Conservation (phyloP, 2,888 invertebrate species). For the Leptinotarsa tumamoca region DNA sequence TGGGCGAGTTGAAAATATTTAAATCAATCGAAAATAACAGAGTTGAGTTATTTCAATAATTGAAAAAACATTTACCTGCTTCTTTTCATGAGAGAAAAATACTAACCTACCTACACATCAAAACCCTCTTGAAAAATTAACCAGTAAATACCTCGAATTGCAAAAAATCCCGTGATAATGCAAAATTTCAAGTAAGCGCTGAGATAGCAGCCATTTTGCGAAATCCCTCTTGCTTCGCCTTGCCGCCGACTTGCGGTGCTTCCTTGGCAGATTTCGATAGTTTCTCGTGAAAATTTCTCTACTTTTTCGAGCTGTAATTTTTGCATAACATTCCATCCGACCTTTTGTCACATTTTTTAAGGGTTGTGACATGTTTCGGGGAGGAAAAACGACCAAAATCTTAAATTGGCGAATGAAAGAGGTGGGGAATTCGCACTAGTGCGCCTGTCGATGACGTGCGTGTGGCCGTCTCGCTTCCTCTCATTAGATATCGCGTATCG, state of each 20-base stretch:
- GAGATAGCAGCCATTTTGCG: conserved; percentile 64
- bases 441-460: conserved; percentile 58
- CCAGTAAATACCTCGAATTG: conserved; percentile 25
- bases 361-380: conserved; percentile 40
- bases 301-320: conserved; percentile 55
- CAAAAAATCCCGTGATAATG: conserved; percentile 47
- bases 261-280: conserved; percentile 52
- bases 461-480: conserved; percentile 52
- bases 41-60: too few relatives aligned
- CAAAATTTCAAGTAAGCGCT: conserved; percentile 54
- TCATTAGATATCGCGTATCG: conserved; percentile 33
- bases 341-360: conserved; percentile 28
- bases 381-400: conserved; percentile 49
- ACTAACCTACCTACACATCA: background rate
- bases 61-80: background rate
- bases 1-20: background rate
- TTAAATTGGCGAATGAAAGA: conserved; percentile 48
- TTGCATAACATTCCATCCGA: conserved; percentile 37
- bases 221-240: conserved; percentile 57
- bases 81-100: background rate
- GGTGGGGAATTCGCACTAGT: conserved; percentile 47
- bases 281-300: conserved; percentile 51
- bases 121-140: background rate
- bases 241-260: conserved; percentile 60
- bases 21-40: background rate